These are phyloP conservation scores for Metellina segmentata DNA, from an alignment of 2,888 invertebrate species.

Conservation along the genomic window DNA sequence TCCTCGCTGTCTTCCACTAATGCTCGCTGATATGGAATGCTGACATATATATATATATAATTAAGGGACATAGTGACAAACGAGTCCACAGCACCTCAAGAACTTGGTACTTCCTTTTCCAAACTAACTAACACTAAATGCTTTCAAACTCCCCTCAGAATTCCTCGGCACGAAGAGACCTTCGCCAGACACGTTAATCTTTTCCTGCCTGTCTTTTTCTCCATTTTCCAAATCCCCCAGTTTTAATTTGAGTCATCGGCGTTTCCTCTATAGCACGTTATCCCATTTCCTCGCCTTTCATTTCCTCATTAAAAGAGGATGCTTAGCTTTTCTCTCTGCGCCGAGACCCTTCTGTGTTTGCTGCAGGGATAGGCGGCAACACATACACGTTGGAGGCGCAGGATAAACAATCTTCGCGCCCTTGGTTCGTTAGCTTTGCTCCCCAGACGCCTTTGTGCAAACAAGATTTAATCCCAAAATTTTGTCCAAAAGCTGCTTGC, in stretches of 20 bases:
- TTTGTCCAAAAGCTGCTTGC: background rate
- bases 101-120: background rate
- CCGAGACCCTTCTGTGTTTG: no score
- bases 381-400: background rate
- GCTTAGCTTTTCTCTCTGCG: background rate
- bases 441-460: background rate
- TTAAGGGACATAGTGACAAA: no score
- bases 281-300: slow-evolving; percentile 31
- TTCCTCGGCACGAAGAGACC: no score
- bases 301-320: slow-evolving; percentile 45
- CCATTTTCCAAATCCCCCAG: slow-evolving; percentile 9
- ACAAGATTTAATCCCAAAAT: background rate
- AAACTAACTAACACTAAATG: background rate
- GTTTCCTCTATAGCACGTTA: slow-evolving; percentile 6
- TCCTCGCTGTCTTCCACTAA: no score
- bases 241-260: background rate
- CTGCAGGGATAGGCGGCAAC: no score
- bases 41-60: no score
- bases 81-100: no score
- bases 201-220: slow-evolving; percentile 1
- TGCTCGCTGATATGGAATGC: no score
- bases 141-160: background rate
- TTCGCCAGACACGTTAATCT: background rate
- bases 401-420: slow-evolving; percentile 7
- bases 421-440: background rate